Base-by-base conservation (phyloP, 2,888 invertebrate genomes). In the Drosophila algonquin region DNA sequence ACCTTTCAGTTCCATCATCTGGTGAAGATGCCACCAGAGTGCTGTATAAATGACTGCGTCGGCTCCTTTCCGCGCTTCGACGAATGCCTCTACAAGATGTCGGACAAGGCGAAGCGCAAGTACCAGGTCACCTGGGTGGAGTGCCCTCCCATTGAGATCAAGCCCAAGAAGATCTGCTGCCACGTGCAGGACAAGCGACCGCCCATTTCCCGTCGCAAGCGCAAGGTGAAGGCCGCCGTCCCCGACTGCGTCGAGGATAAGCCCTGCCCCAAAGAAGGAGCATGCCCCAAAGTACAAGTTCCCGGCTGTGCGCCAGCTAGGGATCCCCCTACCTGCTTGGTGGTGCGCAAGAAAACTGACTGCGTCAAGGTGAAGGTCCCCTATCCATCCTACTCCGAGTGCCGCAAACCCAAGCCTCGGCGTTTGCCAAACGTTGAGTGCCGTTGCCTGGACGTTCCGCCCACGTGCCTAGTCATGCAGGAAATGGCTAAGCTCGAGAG, bases 91-190 rank as follows among this genome's bases (percentile, higher is more conserved):
- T 53, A 59, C 16, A n/a, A 56, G 57, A 35, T 50, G 10, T 80
- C 85, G 0, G 87, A 91, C 24, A 89, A 89, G 56, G 80, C 75
- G 2, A 80, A 75, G 9, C 79, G 90, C 2, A 50, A 73, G 7
- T 90, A 90, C 32, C 90, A 90, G 56, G 64, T 90, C 18, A 90
- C 90, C 9, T 90, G 91, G 91, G 70, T 87, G 0, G 82, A 86
- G 46, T 90, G 89, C 51, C 89, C 90, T 0, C 60, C 76, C 0
- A 27, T 85, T 0, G 4, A 62, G n/a, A 82, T 81, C 6, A 72
- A 79, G 30, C 82, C 81, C 27, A 87, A 84, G 40, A 78, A 81
- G 18, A 59, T 86, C 0, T 89, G 90, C 57, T 89, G 88, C 44
- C 64, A 44, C 30, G 63, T 62, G 4, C 53, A 71, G 0, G 47